Evolutionary conservation across 1,140 invertebrate species (phyloP).

Genomic region (Cherax quadricarinatus): DNA sequence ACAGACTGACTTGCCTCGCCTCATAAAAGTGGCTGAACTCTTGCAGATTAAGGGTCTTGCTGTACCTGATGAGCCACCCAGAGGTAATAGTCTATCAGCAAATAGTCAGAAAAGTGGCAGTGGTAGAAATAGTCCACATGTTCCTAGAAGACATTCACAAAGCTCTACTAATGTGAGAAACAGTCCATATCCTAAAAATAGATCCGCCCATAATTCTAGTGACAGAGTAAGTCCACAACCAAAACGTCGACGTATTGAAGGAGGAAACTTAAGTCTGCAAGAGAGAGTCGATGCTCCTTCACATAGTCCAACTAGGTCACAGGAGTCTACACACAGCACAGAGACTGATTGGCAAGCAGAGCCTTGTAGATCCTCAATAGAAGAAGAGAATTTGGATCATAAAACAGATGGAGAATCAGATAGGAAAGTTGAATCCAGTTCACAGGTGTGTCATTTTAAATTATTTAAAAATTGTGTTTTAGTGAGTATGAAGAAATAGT

Average conservation of each 20-base stretch:
- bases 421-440: background rate
- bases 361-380: background rate
- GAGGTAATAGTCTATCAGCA: background rate
- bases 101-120: background rate
- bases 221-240: conserved; percentile 7
- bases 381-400: background rate
- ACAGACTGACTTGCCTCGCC: conserved; percentile 24
- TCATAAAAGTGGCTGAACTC: conserved; percentile 47
- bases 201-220: background rate
- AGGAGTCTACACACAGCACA: background rate
- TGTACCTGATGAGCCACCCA: conserved; percentile 43
- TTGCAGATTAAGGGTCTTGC: conserved; percentile 46
- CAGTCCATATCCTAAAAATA: conserved; percentile 28
- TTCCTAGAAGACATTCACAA: background rate
- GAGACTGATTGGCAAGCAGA: background rate
- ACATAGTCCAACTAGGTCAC: background rate
- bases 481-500: background rate
- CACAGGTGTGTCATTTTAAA: conserved; percentile 6
- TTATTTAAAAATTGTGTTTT: no score
- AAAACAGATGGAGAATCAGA: background rate
- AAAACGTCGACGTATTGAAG: conserved; percentile 8
- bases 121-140: conserved; percentile 2
- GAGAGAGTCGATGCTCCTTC: background rate
- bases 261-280: background rate
- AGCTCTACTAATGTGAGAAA: background rate